These are phyloP conservation scores for Penaeus vannamei DNA, from an alignment of 1,140 invertebrate genomes.

Conservation along the genomic window DNA sequence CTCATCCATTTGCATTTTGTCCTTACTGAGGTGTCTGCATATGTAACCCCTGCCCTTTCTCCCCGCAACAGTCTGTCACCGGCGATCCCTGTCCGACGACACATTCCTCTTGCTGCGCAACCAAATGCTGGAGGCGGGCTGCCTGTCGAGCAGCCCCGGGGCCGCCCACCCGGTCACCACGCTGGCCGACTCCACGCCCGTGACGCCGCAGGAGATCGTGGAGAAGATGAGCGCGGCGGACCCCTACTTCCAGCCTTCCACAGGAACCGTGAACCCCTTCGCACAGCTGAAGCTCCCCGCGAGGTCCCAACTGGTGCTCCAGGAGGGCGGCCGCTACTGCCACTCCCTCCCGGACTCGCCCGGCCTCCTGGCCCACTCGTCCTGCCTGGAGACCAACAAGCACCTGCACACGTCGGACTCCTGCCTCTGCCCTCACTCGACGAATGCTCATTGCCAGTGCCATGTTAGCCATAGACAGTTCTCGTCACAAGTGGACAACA, in stretches of 20 bases:
- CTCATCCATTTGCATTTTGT: not conserved
- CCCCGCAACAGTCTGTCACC: conserved; percentile 70
- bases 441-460: conserved; percentile 57
- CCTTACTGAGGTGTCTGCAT: not conserved
- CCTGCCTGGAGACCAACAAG: conserved; percentile 14
- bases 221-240: conserved; percentile 67
- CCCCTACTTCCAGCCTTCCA: conserved; percentile 66
- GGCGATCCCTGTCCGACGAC: conserved; percentile 81
- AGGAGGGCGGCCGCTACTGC: conserved; percentile 65
- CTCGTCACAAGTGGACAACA: conserved; percentile 43
- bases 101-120: conserved; percentile 71
- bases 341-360: conserved; percentile 62
- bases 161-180: conserved; percentile 3
- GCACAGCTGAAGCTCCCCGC: conserved; percentile 62
- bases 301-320: conserved; percentile 61
- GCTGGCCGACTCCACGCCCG: conserved; percentile 39
- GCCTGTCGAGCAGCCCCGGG: conserved; percentile 68
- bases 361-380: conserved; percentile 8
- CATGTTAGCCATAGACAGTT: conserved; percentile 41
- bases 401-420: conserved; percentile 62
- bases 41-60: not conserved
- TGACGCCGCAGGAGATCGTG: conserved; percentile 65
- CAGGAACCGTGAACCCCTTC: conserved; percentile 66
- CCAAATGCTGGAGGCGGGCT: conserved; percentile 66
- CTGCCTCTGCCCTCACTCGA: conserved; percentile 49